Evolutionary conservation across 2,113 vertebrate species (phyloP), one percentile per base, ranked within the genome.

Genomic region (Megaceryle torquata): DNA sequence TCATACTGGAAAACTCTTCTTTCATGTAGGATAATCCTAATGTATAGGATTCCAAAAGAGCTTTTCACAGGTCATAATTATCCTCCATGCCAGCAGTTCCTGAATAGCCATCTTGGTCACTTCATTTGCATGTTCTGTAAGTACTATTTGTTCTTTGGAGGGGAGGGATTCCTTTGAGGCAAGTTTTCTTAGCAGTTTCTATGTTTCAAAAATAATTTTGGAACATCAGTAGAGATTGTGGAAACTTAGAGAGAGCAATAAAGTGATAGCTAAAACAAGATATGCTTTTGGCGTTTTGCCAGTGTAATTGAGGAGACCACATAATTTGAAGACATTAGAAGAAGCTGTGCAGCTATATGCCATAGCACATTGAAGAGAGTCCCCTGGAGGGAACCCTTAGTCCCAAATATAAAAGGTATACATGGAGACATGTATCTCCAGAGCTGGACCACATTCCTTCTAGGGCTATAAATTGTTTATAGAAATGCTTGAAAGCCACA

Each of bases 11-110:
- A 96, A 75, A 91, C 61, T 91, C 87, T 60, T 80, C 95, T 96
- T 96, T 96, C 94, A 78, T 82, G 87, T 95, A 82, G 71, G 80
- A 65, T 96, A 92, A 97, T 97, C 97, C 96, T 85, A 84, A 88
- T 86, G 94, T 94, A 70, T 61, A 65, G 96, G 92, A 96, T 96
- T 96, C 95, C 95, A 82, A 71, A 95, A 97, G 91, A 95, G 82
- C 84, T 97, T 96, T 95, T 68, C 88, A 44, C 16, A 89, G 76
- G 91, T 92, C 93, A 83, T 96, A 89, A 95, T 96, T 94, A 97
- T 84, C 95, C 69, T 85, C 59, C 56, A 59, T 41, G 64, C 83
- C 87, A 81, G 44, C 65, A 82, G 61, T 37, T 93, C 74, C 60
- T 88, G 71, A 95, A 92, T 24, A 94, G 89, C 41, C 84, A 56